Base-by-base conservation (phyloP, 2,797 vertebrate species). In the Rachycentron canadum region DNA sequence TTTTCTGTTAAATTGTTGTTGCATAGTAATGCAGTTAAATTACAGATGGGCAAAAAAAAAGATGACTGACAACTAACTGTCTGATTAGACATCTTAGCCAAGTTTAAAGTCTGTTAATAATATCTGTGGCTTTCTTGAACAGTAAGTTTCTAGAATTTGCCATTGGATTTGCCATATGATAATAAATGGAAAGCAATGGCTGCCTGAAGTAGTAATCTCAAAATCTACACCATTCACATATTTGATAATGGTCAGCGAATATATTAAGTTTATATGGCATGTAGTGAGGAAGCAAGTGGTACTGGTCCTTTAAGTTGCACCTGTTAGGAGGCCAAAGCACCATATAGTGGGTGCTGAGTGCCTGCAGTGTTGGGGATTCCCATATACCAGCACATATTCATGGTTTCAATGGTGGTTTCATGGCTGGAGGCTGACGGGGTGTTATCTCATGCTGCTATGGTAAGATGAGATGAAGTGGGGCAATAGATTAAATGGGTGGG, bases 401-500 rank as follows among this genome's bases (percentile, higher is more conserved):
- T 65, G 81, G 76, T 88, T 90, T 88, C 83, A 83, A 45, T 80
- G 66, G 76, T 67, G 76, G 88, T 92, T 86, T 91, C 71, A 82
- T 86, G 88, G 81, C 91, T 83, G 67, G 14, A 78, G 89, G 91
- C 90, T 82, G 85, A 81, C 78, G 30, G 62, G 76, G 74, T 79
- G 87, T 88, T 91, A 82, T 91, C 82, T 88, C 80, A 59, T 45
- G 82, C 75, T 70, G 76, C 73, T 59, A 61, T 73, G 74, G 89
- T 90, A 91, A 92, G 75, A 88, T 59, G 83, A 93, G 89, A 89
- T 82, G 81, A 88, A 89, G 87, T 81, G 86, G 90, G 89, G 81
- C 87, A 72, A 83, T 90, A 91, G 88, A 89, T 92, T 87, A 90
- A 91, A 88, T 81, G 85, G 91, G 84, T 89, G 87, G 90, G 81